These are phyloP conservation scores for Dione juno DNA, from an alignment of 2,888 invertebrate species.

Conservation along the genomic window DNA sequence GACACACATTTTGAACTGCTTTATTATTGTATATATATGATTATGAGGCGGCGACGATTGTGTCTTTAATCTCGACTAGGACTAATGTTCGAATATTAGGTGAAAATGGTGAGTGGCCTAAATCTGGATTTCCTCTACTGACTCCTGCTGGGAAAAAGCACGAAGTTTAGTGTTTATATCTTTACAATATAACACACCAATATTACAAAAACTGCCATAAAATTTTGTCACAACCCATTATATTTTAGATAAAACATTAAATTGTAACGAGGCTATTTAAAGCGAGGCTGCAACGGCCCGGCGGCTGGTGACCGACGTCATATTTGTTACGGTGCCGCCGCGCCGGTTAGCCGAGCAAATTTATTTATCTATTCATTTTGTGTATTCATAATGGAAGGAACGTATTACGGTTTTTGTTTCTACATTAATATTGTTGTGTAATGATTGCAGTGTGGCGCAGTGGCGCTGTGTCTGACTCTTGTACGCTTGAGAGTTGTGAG, in stretches of 20 bases:
- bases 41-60: no score
- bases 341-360: slow-evolving; percentile 19
- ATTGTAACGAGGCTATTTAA: slow-evolving; percentile 17
- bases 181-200: no score
- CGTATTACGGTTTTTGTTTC: neutral
- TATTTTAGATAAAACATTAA: slow-evolving; percentile 20
- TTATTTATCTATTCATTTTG: slow-evolving; percentile 21
- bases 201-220: slow-evolving; percentile 10
- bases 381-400: slow-evolving; percentile 12
- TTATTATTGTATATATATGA: no score
- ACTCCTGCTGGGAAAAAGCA: no score
- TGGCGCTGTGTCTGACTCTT: no score
- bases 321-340: slow-evolving; percentile 15
- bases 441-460: no score
- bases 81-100: no score
- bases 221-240: neutral
- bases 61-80: no score
- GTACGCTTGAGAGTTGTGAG: neutral
- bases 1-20: no score
- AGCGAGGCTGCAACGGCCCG: neutral
- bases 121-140: no score
- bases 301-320: slow-evolving; percentile 16
- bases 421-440: neutral
- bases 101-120: no score
- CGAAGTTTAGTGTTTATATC: no score